These are phyloP conservation scores for Ovis canadensis DNA, from an alignment of 2,113 vertebrate species.

Conservation along the genomic window DNA sequence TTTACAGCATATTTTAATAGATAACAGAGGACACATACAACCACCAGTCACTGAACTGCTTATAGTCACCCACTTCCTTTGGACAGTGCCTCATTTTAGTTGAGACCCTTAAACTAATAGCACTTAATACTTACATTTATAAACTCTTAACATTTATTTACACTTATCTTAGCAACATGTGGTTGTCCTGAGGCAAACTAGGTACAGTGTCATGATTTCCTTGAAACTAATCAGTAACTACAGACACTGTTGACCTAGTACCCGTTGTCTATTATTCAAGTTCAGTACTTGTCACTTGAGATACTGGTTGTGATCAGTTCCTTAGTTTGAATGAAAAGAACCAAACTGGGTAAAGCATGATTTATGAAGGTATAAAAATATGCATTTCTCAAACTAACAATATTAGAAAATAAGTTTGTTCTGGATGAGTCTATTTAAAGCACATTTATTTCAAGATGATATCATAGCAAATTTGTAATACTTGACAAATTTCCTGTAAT, in stretches of 20 bases:
- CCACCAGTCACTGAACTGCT: background rate
- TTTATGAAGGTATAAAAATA: background rate
- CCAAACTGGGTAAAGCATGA: background rate
- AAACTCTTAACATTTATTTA: background rate
- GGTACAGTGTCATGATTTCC: background rate
- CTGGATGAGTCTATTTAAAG: slow-evolving; percentile 3
- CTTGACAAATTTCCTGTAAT: background rate
- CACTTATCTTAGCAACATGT: background rate
- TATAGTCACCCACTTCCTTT: background rate
- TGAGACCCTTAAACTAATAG: background rate
- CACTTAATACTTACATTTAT: background rate
- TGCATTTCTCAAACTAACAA: background rate
- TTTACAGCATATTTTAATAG: background rate
- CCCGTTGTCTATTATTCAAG: background rate
- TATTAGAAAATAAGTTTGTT: background rate
- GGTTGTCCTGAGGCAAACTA: background rate
- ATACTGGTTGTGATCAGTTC: background rate
- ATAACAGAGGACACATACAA: background rate
- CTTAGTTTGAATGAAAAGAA: background rate
- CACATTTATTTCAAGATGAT: background rate
- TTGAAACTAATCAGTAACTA: background rate
- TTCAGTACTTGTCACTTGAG: background rate
- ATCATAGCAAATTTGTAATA: background rate
- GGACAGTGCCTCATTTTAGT: background rate
- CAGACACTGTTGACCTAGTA: background rate